Conservation (phyloP, 2,888 invertebrate genomes). For the Acrobasis suavella region DNA sequence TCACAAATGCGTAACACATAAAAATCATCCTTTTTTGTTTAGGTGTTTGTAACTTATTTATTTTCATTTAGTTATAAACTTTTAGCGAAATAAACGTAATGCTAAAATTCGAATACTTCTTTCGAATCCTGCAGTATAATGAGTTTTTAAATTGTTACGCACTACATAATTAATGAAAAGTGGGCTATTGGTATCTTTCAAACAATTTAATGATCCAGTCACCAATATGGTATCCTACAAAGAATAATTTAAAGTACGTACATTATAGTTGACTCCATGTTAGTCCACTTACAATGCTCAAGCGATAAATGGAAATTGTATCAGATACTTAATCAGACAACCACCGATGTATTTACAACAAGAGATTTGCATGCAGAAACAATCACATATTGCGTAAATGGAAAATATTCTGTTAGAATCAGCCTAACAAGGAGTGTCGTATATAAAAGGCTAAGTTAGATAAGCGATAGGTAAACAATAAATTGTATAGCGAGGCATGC, state of each 20-base stretch:
- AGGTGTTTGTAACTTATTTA: background rate
- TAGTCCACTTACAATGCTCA: conserved; percentile 36
- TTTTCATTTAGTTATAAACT: background rate
- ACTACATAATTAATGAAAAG: background rate
- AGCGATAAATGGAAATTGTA: conserved; percentile 64
- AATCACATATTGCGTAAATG: conserved; percentile 59
- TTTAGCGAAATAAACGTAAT: too few species aligned
- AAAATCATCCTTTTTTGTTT: background rate
- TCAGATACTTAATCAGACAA: conserved; percentile 62
- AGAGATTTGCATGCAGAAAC: conserved; percentile 67
- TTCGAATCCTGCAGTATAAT: too few species aligned
- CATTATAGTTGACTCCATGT: conserved; percentile 42
- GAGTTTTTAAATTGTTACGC: too few species aligned
- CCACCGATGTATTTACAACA: conserved; percentile 65
- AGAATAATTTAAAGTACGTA: conserved; percentile 43
- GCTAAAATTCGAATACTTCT: too few species aligned
- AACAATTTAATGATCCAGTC: background rate
- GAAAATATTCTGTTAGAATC: conserved; percentile 64
- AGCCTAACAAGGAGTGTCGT: conserved; percentile 67
- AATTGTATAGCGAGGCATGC: conserved; percentile 62
- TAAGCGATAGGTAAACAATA: conserved; percentile 69
- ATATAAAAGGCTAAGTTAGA: conserved; percentile 59
- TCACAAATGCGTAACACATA: background rate
- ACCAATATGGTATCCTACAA: conserved; percentile 27
- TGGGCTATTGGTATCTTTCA: background rate